Conservation (phyloP, 2,888 invertebrate genomes). For the Ellobium chinense region DNA sequence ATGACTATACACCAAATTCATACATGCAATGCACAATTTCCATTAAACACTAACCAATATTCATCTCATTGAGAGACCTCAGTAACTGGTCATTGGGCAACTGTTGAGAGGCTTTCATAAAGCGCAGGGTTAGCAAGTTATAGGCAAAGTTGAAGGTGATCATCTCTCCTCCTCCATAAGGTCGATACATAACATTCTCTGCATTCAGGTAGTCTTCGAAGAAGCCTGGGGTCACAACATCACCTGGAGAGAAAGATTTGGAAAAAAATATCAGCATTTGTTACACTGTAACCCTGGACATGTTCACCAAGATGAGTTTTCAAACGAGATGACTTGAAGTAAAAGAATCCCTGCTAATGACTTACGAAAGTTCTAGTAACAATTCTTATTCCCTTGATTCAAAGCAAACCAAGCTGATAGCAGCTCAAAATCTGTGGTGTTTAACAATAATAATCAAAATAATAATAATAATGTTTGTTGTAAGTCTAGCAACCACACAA, state of each 20-base stretch:
- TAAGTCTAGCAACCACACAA: too few relatives aligned
- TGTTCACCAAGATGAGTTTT: too few relatives aligned
- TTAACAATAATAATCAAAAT: too few relatives aligned
- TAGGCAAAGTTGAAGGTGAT: conserved; percentile 98
- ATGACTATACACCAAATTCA: too few relatives aligned
- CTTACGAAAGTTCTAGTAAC: too few relatives aligned
- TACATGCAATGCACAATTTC: too few relatives aligned
- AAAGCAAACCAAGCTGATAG: too few relatives aligned
- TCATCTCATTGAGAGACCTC: conserved; percentile 91
- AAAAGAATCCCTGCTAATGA: too few relatives aligned
- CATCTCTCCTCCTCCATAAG: conserved; percentile 87
- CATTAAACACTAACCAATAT: conserved; percentile 80
- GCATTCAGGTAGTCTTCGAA: conserved; percentile 79
- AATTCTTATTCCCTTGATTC: too few relatives aligned
- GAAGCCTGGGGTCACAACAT: conserved; percentile 81
- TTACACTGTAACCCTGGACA: neutral
- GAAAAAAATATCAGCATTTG: neutral
- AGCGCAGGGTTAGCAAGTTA: conserved; percentile 94
- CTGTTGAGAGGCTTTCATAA: conserved; percentile 91
- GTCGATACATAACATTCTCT: conserved; percentile 78
- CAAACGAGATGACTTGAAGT: too few relatives aligned
- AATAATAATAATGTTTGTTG: too few relatives aligned
- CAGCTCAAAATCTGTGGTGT: too few relatives aligned
- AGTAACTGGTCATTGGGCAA: conserved; percentile 88
- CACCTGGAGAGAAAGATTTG: conserved; percentile 79